Evolutionary conservation across 1,140 invertebrate species (phyloP).

Genomic region (Physella acuta): DNA sequence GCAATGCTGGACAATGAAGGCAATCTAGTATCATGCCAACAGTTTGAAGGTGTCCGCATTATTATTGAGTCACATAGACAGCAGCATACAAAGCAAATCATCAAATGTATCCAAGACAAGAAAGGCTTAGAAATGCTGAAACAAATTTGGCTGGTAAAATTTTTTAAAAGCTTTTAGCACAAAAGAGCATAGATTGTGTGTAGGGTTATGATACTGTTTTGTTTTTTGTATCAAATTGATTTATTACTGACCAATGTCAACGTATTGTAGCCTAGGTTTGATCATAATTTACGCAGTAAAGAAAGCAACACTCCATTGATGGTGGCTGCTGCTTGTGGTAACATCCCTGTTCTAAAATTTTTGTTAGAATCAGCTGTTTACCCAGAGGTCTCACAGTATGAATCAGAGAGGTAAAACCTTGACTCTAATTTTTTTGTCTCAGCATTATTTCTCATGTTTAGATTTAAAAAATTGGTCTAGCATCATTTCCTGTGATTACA

Average conservation of each 20-base stretch:
- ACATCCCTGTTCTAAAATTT: slow-evolving; percentile 39
- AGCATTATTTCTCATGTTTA: background rate
- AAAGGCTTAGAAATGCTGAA: slow-evolving; percentile 34
- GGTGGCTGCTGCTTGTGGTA: slow-evolving; percentile 40
- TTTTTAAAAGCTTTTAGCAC: no score
- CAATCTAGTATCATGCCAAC: slow-evolving; percentile 37
- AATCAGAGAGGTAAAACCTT: slow-evolving; percentile 19
- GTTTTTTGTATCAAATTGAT: no score
- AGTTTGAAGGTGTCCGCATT: slow-evolving; percentile 47
- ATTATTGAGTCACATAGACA: slow-evolving; percentile 40
- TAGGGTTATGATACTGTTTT: no score
- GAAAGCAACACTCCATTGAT: slow-evolving; percentile 52
- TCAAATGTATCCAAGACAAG: slow-evolving; percentile 39
- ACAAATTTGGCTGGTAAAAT: slow-evolving; percentile 48
- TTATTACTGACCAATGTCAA: background rate
- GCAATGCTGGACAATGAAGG: slow-evolving; percentile 41
- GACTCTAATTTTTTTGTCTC: no score
- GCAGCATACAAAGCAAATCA: slow-evolving; percentile 41
- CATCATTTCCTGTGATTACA: background rate
- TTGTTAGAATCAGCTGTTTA: slow-evolving; percentile 50
- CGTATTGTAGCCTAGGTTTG: slow-evolving; percentile 48
- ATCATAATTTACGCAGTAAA: slow-evolving; percentile 50
- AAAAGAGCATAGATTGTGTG: no score
- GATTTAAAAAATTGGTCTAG: background rate
- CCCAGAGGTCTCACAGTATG: slow-evolving; percentile 31